Evolutionary conservation across 2,113 vertebrate species (phyloP), one percentile per base, ranked within the genome.

Genomic region (Coturnix japonica): DNA sequence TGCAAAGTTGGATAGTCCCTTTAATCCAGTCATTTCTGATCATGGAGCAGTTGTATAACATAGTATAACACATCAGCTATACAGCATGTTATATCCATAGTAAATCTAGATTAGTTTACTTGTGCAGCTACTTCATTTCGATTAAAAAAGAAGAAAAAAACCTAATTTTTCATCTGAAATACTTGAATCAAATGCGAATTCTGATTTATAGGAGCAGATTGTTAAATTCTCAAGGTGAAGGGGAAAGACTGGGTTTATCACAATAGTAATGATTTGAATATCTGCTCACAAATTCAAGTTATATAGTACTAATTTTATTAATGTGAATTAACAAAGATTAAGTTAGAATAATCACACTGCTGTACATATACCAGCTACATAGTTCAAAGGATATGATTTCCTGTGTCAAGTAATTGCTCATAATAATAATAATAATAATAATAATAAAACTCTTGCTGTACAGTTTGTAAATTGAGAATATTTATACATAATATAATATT

Each of bases 301-400:
- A 60, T 26, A 23, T 72, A 22, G 21, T 61, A 46, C 41, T 91
- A 66, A 66, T 56, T 84, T 85, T 87, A 81, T 89, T 85, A 31
- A 76, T 22, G 73, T 75, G 70, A 85, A 49, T 85, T 78, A 93
- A 82, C 25, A 46, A 84, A 84, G 74, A 72, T 79, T 37, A 83
- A 77, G 87, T 72, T 89, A 90, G 85, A 89, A 87, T 77, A 72
- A 76, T 85, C 69, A 75, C 53, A 46, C 77, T 96, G 87, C 82
- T 92, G 93, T 94, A 94, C 94, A 96, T 96, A 93, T 31, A 75
- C 91, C 70, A 91, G 91, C 90, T 95, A 95, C 89, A 83, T 87
- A 85, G 81, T 90, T 98, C 98, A 98, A 97, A 95, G 98, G 98
- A 98, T 98, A 94, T 39, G 33, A 51, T 93, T 96, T 98, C 98